A percentile compares a stretch with the other conserved stretches of the same genome.
Conservation (phyloP, 2,888 invertebrate genomes). For the Morpho deidamia region DNA sequence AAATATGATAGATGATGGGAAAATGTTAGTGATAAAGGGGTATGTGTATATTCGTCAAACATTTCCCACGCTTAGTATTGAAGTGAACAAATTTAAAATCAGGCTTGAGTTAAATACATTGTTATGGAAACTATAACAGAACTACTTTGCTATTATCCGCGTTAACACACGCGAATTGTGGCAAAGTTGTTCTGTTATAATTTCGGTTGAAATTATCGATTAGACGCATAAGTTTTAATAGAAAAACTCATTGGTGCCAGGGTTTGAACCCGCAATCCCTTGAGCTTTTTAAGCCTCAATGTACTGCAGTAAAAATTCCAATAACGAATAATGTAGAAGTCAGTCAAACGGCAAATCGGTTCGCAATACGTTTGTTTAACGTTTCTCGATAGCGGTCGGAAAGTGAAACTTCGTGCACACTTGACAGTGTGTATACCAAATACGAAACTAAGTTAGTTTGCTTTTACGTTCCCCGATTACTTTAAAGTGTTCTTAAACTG, state of each 20-base stretch:
- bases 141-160: too few species aligned
- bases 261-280: too few species aligned
- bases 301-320: background rate
- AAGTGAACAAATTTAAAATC: background rate
- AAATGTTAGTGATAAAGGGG: too few species aligned
- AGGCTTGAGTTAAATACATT: background rate
- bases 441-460: background rate
- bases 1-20: background rate
- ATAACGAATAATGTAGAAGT: conserved; percentile 12
- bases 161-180: too few species aligned
- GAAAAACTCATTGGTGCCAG: too few species aligned
- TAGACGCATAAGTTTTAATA: too few species aligned
- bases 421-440: background rate
- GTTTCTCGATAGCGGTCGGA: conserved; percentile 14
- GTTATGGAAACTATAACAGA: too few species aligned
- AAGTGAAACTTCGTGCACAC: conserved; percentile 5
- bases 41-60: too few species aligned
- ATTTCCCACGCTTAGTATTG: background rate
- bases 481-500: too few species aligned
- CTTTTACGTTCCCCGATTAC: too few species aligned
- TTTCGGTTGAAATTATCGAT: too few species aligned
- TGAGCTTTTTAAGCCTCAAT: background rate
- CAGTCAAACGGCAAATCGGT: conserved; percentile 18
- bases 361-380: conserved; percentile 20
- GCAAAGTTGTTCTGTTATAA: too few species aligned